A percentile compares a stretch with the other conserved stretches of the same genome.
phyloP scores from a whole-genome alignment of 2,888 invertebrate genomes.

The Buathra laborator region DNA sequence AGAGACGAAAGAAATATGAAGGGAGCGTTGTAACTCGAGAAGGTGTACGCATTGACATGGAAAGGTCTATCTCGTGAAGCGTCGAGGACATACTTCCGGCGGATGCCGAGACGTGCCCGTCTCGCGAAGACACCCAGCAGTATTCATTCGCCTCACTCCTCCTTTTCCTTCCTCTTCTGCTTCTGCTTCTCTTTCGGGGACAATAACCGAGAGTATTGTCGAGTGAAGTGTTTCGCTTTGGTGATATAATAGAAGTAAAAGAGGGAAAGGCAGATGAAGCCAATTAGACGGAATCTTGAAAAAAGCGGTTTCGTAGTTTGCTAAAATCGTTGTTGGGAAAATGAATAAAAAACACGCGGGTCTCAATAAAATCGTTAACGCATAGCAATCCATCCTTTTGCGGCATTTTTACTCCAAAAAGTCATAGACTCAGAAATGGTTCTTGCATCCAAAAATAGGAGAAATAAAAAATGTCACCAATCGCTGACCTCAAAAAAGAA shows the following conservation, averaged over 20 bases:
- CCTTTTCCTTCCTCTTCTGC: slow-evolving; percentile 4
- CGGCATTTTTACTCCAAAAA: too few relatives aligned
- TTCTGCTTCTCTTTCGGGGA: slow-evolving; percentile 44
- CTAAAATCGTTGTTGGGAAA: neutral
- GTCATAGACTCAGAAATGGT: too few relatives aligned
- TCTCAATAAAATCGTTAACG: too few relatives aligned
- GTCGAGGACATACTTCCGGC: slow-evolving; percentile 66
- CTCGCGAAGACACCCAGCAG: slow-evolving; percentile 44
- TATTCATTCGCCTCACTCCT: slow-evolving; percentile 9
- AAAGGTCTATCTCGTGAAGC: slow-evolving; percentile 65
- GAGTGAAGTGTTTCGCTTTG: slow-evolving; percentile 31
- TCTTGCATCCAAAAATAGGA: too few relatives aligned
- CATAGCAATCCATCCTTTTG: too few relatives aligned
- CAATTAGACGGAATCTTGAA: slow-evolving; percentile 50
- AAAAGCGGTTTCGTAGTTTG: slow-evolving; percentile 17
- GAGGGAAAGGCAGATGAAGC: slow-evolving; percentile 16
- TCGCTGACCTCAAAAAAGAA: too few relatives aligned
- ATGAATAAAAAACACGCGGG: neutral
- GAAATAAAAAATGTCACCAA: too few relatives aligned
- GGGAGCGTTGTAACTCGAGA: slow-evolving; percentile 58
- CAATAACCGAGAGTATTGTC: slow-evolving; percentile 54
- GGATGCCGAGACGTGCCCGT: slow-evolving; percentile 67
- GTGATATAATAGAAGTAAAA: slow-evolving; percentile 26
- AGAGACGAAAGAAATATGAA: slow-evolving; percentile 29
- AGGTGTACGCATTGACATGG: slow-evolving; percentile 67